These are phyloP conservation scores for Apolygus lucorum DNA, from an alignment of 1,140 invertebrate genomes.

Conservation along the genomic window DNA sequence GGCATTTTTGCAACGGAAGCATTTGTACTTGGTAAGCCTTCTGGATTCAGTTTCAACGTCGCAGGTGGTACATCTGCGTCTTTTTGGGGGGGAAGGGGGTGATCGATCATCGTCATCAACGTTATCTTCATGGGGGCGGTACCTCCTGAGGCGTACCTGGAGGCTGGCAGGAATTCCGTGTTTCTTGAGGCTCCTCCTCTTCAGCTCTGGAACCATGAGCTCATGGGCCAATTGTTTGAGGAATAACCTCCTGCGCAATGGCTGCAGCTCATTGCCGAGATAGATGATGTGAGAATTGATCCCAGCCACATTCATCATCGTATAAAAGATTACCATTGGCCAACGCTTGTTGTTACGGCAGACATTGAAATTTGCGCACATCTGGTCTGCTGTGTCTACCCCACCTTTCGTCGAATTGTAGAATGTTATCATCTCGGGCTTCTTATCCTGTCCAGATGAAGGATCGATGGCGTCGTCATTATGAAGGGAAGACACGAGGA, in stretches of 20 bases:
- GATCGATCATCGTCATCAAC: not conserved
- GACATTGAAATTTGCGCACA: slow-evolving; percentile 31
- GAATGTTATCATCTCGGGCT: slow-evolving; percentile 38
- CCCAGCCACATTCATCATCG: slow-evolving; percentile 34
- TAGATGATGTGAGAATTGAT: slow-evolving; percentile 34
- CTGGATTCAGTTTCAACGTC: not conserved
- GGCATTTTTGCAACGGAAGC: too few species aligned
- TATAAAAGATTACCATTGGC: slow-evolving; percentile 35
- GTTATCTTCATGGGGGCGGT: not conserved
- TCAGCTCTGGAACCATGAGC: not conserved
- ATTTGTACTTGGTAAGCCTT: not conserved
- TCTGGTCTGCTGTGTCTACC: slow-evolving; percentile 39
- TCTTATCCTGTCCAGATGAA: slow-evolving; percentile 34
- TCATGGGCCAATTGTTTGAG: slow-evolving; percentile 20
- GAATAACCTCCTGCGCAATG: slow-evolving; percentile 18
- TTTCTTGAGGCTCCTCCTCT: not conserved
- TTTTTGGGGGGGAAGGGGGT: not conserved
- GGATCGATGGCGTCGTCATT: slow-evolving; percentile 24
- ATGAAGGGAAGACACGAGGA: not conserved
- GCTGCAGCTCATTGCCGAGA: slow-evolving; percentile 24
- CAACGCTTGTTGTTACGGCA: slow-evolving; percentile 32
- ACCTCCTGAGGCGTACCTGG: not conserved
- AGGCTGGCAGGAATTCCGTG: not conserved
- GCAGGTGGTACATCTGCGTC: not conserved
- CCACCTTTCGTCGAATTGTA: slow-evolving; percentile 41